A percentile compares a stretch with the other conserved stretches of the same genome.
These are phyloP conservation scores for Akabosia matsudoensis DNA, from an alignment of 1,140 invertebrate species.

Conservation along the genomic window DNA sequence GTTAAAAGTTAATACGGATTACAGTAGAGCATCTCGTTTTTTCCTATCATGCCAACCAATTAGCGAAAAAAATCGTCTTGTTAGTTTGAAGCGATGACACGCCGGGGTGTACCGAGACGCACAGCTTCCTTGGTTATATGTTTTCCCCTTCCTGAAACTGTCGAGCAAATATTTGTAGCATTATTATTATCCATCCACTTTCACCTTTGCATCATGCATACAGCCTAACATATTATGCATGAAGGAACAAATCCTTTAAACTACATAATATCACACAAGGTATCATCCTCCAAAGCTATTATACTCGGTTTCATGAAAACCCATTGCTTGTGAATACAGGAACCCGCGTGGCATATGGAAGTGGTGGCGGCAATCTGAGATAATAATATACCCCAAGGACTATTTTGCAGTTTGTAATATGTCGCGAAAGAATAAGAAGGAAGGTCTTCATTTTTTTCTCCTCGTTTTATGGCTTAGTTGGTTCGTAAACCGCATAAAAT, in stretches of 20 bases:
- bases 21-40: too few relatives aligned
- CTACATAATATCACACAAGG: too few relatives aligned
- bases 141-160: too few relatives aligned
- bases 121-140: too few relatives aligned
- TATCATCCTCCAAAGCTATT: too few relatives aligned
- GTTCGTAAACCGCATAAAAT: slow-evolving; percentile 14
- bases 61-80: too few relatives aligned
- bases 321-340: background rate
- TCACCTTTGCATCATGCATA: too few relatives aligned
- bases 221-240: background rate
- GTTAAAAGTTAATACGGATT: too few relatives aligned
- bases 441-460: slow-evolving; percentile 8
- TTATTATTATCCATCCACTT: background rate
- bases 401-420: slow-evolving; percentile 24
- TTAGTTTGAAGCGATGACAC: too few relatives aligned
- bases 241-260: background rate
- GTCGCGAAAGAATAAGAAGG: background rate
- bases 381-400: slow-evolving; percentile 25
- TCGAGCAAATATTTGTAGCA: background rate
- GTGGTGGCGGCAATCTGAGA: slow-evolving; percentile 10
- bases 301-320: too few relatives aligned
- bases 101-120: too few relatives aligned
- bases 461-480: slow-evolving; percentile 10
- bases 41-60: too few relatives aligned
- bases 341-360: background rate